phyloP scores from a whole-genome alignment of 2,113 vertebrate genomes.

The Phalacrocorax pelagicus region DNA sequence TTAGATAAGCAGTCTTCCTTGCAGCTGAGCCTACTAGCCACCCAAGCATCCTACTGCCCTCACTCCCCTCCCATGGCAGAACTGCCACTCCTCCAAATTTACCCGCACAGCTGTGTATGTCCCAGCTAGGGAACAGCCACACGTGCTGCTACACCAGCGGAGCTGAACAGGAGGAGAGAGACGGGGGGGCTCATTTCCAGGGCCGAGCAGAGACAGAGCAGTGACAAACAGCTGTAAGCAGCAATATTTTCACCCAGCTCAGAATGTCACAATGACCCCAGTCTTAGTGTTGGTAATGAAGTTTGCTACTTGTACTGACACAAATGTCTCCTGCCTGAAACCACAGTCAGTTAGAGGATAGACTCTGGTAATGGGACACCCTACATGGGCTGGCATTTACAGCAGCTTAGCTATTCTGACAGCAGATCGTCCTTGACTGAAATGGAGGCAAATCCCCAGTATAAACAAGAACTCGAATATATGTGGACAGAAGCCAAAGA shows the following conservation, averaged over 20 bases:
- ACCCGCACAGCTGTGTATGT: fast-evolving
- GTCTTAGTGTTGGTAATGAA: fast-evolving
- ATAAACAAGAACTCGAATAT: not conserved
- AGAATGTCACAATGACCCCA: not conserved
- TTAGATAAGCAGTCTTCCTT: not conserved
- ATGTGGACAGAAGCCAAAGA: not conserved
- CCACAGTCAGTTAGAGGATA: not conserved
- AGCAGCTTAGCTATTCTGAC: not conserved
- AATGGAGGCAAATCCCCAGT: not conserved
- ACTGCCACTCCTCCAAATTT: not conserved
- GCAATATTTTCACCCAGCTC: not conserved
- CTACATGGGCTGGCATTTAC: not conserved
- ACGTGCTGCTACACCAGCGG: fast-evolving
- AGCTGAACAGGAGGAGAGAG: not conserved
- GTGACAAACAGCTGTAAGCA: not conserved
- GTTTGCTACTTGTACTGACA: not conserved
- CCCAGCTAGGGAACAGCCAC: not conserved
- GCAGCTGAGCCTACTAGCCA: not conserved
- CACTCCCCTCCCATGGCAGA: not conserved
- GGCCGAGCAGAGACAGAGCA: not conserved
- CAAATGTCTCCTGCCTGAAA: not conserved
- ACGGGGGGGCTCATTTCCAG: not conserved
- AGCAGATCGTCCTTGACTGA: not conserved
- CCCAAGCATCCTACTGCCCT: not conserved
- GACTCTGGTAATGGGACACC: not conserved